These are phyloP conservation scores for Lasioglossum calceatum DNA, from an alignment of 2,888 invertebrate species.

Conservation along the genomic window DNA sequence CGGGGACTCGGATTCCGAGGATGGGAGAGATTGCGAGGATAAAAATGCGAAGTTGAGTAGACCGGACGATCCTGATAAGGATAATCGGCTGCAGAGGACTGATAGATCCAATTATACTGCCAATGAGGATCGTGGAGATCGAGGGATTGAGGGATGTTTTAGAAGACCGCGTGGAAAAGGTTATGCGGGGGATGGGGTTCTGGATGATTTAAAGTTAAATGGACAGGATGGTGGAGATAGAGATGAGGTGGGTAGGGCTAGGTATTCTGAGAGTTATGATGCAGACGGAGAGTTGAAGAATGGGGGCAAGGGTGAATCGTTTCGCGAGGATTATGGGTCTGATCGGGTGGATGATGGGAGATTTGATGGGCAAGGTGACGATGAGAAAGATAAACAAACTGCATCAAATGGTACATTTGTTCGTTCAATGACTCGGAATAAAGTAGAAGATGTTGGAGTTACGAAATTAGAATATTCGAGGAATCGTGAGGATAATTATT, in stretches of 20 bases:
- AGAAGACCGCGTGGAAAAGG: background rate
- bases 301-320: background rate
- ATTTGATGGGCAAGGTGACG: background rate
- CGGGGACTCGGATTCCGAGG: background rate
- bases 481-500: background rate
- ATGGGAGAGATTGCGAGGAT: background rate
- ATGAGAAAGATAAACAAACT: background rate
- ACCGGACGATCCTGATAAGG: background rate
- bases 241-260: background rate
- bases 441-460: background rate
- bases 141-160: background rate
- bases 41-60: slow-evolving; percentile 3
- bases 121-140: background rate
- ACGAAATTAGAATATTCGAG: background rate
- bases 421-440: background rate
- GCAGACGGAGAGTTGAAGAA: background rate
- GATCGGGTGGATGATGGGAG: background rate
- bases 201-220: background rate
- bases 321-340: background rate
- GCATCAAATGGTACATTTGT: background rate
- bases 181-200: background rate
- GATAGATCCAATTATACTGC: slow-evolving; percentile 14
- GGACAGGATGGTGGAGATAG: background rate
- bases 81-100: background rate
- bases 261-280: background rate